These are phyloP conservation scores for Hydrochoerus hydrochaeris DNA, from an alignment of 2,113 vertebrate species.

Conservation along the genomic window DNA sequence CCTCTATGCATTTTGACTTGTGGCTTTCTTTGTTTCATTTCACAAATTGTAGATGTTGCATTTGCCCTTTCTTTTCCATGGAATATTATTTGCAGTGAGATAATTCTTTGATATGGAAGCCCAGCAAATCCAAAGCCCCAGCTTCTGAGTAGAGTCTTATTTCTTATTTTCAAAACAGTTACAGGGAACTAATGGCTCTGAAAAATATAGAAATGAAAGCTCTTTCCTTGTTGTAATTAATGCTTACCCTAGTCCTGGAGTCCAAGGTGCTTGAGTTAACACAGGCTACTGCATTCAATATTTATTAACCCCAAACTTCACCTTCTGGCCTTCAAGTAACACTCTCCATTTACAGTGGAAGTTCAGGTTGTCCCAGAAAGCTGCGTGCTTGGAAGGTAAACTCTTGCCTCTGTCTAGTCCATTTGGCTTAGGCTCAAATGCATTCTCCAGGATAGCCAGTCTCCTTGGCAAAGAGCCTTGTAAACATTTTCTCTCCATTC, in stretches of 20 bases:
- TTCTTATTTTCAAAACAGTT: neutral
- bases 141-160: neutral
- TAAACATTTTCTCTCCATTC: slow-evolving; percentile 60
- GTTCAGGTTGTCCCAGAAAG: neutral
- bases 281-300: neutral
- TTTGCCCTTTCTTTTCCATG: neutral
- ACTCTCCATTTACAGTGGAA: neutral
- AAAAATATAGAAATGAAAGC: neutral
- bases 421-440: neutral
- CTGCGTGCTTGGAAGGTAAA: neutral
- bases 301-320: neutral
- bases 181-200: neutral
- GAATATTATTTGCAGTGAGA: neutral
- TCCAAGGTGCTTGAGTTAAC: neutral
- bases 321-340: neutral
- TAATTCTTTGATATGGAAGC: rapidly evolving
- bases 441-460: slow-evolving; percentile 25
- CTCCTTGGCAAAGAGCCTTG: neutral
- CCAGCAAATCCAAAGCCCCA: neutral
- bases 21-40: neutral
- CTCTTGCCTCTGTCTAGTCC: neutral
- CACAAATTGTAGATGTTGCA: neutral
- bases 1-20: neutral
- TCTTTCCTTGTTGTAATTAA: slow-evolving; percentile 50
- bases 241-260: neutral